Conservation (phyloP, 2,888 invertebrate genomes). For the Hypercompe scribonia region DNA sequence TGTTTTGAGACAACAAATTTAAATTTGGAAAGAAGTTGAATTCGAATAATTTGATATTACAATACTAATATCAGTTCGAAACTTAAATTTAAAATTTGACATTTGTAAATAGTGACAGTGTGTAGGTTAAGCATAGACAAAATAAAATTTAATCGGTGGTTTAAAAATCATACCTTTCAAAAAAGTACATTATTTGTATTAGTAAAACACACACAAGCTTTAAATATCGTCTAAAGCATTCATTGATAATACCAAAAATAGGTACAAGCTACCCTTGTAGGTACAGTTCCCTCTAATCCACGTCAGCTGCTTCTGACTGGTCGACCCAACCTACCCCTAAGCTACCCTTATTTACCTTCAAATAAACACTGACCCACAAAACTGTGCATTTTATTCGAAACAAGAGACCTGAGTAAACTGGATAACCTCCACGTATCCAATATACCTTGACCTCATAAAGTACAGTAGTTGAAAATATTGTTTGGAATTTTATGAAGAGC, state of each 20-base stretch:
- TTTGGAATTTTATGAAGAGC: constrained; percentile 16
- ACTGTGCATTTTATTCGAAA: constrained; percentile 47
- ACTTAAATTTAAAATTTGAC: not conserved
- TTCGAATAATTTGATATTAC: not conserved
- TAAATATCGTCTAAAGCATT: constrained; percentile 18
- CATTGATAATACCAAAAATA: constrained; percentile 51
- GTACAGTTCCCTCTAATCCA: constrained; percentile 83
- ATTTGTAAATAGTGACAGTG: not conserved
- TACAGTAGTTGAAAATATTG: not conserved
- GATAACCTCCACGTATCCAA: constrained; percentile 31
- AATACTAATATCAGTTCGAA: no score
- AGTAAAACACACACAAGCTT: not conserved
- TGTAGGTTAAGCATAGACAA: not conserved
- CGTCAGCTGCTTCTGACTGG: constrained; percentile 86
- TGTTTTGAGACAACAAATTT: constrained; percentile 2
- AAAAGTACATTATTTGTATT: not conserved
- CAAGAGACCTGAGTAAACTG: constrained; percentile 63
- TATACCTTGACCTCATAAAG: constrained; percentile 18
- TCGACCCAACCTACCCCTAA: constrained; percentile 61
- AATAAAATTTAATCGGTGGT: not conserved
- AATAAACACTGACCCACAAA: constrained; percentile 59
- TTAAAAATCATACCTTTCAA: not conserved
- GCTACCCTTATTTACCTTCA: constrained; percentile 72
- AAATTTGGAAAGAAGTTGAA: not conserved
- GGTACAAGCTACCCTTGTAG: constrained; percentile 74